A percentile compares a stretch with the other conserved stretches of the same genome.
Evolutionary conservation across 2,888 invertebrate genomes (phyloP).

Genomic region (Laothoe populi): DNA sequence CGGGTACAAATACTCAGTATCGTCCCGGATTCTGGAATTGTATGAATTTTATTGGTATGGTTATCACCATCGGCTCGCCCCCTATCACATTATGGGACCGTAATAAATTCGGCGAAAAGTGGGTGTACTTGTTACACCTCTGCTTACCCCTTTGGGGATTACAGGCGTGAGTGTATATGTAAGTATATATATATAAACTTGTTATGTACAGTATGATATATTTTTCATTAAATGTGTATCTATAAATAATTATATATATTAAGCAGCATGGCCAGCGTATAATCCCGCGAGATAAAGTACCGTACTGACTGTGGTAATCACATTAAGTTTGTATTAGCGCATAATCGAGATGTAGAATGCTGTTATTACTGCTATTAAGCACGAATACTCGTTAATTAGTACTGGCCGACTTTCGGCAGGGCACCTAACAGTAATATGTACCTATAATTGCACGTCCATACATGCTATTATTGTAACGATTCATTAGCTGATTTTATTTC

Average conservation of each 20-base stretch:
- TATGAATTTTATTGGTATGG: too few species aligned
- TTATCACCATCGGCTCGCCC: too few species aligned
- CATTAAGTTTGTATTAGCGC: constrained; percentile 25
- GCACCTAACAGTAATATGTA: constrained; percentile 1
- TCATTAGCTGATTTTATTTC: not conserved
- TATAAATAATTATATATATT: not conserved
- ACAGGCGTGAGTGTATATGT: too few species aligned
- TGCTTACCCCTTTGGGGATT: too few species aligned
- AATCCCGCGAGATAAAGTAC: constrained; percentile 27
- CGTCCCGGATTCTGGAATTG: too few species aligned
- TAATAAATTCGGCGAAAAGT: too few species aligned
- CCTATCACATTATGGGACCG: too few species aligned
- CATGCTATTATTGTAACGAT: not conserved
- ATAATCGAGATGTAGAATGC: constrained; percentile 22
- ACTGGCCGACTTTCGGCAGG: not conserved
- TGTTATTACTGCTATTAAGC: constrained; percentile 16
- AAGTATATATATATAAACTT: too few species aligned
- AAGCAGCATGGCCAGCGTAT: not conserved
- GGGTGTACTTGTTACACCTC: too few species aligned
- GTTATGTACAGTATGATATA: too few species aligned
- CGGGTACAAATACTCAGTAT: too few species aligned
- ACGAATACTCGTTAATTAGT: constrained; percentile 18
- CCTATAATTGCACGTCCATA: not conserved
- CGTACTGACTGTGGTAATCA: constrained; percentile 11
- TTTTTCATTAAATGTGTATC: not conserved